Base-by-base conservation (phyloP, 2,797 vertebrate species). In the Coregonus ussuriensis region DNA sequence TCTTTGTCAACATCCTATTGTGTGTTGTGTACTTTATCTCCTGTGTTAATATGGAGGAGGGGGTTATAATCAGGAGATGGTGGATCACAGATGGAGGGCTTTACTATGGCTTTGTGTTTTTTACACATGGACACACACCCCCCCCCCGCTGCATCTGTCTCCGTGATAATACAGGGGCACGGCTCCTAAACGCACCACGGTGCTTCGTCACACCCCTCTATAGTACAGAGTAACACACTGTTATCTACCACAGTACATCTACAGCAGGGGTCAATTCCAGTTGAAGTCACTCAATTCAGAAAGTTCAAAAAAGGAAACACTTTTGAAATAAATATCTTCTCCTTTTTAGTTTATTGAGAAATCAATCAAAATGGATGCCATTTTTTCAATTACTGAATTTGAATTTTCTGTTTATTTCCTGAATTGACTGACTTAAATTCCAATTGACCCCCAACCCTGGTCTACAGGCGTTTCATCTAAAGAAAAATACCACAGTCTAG, bases 1-100 rank as follows among this genome's bases (percentile, higher is more conserved):
- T 66, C 29, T 31, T 4, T 33, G 1, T 66, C 65, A 33, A 31
- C 65, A 66, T 66, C 29, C 4, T 65, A 9, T n/a, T 41, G 6
- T 3, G 18, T 35, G 15, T 69, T 7, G 9, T 69, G 6, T 21
- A 41, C 18, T 25, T 25, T 18, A 68, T 68, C 13, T 37, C 15
- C 15, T 18, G 31, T 41, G 16, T 35, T 15, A 68, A 35, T 33
- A 37, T 16, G 15, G 4, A 33, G 14, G 13, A 33, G 33, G 15
- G 35, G 33, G 18, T 68, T 47, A 56, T 29, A 14, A 25, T 72
- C 67, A 52, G 59, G 9, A 63, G 51, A 25, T 7, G 73, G 68
- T 35, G 72, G 63, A 65, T 78, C 74, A 56, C 70, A 79, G 79
- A 82, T n/a, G 67, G 74, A 69, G 7, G 37, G 65, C n/a, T 76